A percentile compares a stretch with the other conserved stretches of the same genome.
phyloP scores from a whole-genome alignment of 2,888 invertebrate genomes.

The Harpagoxenus sublaevis region DNA sequence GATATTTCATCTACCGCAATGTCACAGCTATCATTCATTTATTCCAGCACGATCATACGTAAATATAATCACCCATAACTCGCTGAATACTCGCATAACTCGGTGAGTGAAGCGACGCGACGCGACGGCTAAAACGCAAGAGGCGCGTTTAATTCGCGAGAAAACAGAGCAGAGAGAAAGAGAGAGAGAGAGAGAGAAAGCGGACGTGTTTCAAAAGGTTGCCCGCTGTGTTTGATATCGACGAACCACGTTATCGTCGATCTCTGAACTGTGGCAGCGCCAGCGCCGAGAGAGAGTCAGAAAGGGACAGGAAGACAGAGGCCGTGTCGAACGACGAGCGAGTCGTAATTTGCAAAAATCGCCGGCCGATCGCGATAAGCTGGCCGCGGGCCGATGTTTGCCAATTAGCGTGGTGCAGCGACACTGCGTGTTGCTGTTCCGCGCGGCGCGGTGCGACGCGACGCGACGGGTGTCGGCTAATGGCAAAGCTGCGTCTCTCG shows the following conservation, averaged over 20 bases:
- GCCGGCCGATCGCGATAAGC: slow-evolving; percentile 81
- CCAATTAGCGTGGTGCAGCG: slow-evolving; percentile 79
- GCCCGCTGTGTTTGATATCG: slow-evolving; percentile 54
- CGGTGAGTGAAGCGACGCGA: neutral
- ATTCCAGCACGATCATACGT: neutral
- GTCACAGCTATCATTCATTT: slow-evolving; percentile 30
- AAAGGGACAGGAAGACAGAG: slow-evolving; percentile 9
- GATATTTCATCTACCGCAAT: slow-evolving; percentile 25
- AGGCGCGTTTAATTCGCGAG: slow-evolving; percentile 33
- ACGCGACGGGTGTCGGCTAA: slow-evolving; percentile 78
- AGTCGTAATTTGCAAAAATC: slow-evolving; percentile 82
- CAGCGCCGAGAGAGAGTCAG: neutral
- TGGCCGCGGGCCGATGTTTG: slow-evolving; percentile 79
- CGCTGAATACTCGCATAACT: neutral
- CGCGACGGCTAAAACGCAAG: neutral
- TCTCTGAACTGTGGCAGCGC: slow-evolving; percentile 24
- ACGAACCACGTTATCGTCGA: slow-evolving; percentile 48
- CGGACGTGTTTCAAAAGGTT: slow-evolving; percentile 51
- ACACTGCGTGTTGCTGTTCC: slow-evolving; percentile 54
- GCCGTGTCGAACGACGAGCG: slow-evolving; percentile 51
- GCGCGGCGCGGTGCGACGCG: slow-evolving; percentile 61
- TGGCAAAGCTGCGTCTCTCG: slow-evolving; percentile 77
- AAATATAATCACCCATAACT: slow-evolving; percentile 26
- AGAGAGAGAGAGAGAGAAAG: neutral
- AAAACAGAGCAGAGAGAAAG: slow-evolving; percentile 13